phyloP scores from a whole-genome alignment of 2,888 invertebrate genomes.

The Hydrotaea diabolus region DNA sequence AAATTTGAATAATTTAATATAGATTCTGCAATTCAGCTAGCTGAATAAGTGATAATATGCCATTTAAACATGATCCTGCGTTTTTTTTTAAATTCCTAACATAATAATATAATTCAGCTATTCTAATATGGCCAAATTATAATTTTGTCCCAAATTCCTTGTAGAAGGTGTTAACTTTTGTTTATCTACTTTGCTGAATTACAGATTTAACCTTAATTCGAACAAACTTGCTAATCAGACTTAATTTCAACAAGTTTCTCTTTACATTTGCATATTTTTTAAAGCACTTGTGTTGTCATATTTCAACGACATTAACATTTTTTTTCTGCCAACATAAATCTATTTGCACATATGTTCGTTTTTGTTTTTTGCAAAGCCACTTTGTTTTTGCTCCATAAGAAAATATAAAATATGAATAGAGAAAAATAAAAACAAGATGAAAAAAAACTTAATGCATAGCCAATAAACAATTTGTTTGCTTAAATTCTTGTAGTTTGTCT shows the following conservation, averaged over 20 bases:
- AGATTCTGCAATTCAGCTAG: constrained; percentile 28
- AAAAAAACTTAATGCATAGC: constrained; percentile 34
- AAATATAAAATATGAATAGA: neutral
- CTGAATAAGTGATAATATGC: too few relatives aligned
- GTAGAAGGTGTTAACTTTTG: too few relatives aligned
- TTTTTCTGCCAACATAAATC: neutral
- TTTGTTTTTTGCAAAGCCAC: constrained; percentile 19
- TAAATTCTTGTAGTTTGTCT: constrained; percentile 52
- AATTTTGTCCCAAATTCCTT: too few relatives aligned
- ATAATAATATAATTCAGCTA: too few relatives aligned
- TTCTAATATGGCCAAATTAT: too few relatives aligned
- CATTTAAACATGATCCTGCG: too few relatives aligned
- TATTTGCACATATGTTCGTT: neutral
- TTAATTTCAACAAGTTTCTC: too few relatives aligned
- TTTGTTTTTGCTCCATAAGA: neutral
- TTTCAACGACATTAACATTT: constrained; percentile 6
- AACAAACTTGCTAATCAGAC: neutral
- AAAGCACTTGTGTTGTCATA: constrained; percentile 1
- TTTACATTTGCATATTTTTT: constrained; percentile 5
- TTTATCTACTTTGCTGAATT: neutral
- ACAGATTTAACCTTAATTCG: too few relatives aligned
- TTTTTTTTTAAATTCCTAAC: too few relatives aligned
- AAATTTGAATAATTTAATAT: neutral
- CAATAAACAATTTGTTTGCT: constrained; percentile 59
- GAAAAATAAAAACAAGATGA: constrained; percentile 8